Conservation (phyloP, 1,140 invertebrate species). For the Andricus grossulariae region DNA sequence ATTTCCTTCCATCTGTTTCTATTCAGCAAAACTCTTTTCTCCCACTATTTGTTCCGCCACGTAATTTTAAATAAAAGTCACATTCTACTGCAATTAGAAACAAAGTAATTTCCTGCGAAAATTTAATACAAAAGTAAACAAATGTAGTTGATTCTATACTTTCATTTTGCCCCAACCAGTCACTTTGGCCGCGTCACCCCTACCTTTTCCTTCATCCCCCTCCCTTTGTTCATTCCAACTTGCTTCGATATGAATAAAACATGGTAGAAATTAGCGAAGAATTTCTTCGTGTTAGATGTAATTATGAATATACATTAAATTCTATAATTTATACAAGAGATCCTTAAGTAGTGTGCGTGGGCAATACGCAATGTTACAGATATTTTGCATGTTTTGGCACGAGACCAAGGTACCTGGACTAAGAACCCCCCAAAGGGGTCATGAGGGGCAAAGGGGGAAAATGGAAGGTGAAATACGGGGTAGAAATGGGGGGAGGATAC, state of each 20-base stretch:
- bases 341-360: constrained; percentile 4
- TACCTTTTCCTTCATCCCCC: background rate
- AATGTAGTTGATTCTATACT: too few species aligned
- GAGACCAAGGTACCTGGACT: constrained; percentile 10
- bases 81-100: too few species aligned
- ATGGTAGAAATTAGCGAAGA: constrained; percentile 2
- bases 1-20: too few species aligned
- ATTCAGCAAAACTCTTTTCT: too few species aligned
- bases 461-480: too few species aligned
- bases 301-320: constrained; percentile 27
- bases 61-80: too few species aligned
- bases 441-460: background rate
- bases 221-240: constrained; percentile 12
- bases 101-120: too few species aligned
- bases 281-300: constrained; percentile 6
- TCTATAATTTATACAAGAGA: background rate
- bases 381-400: constrained; percentile 28
- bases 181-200: too few species aligned
- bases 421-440: background rate
- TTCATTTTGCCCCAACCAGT: too few species aligned
- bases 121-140: too few species aligned
- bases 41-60: too few species aligned
- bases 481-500: background rate
- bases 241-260: constrained; percentile 17
- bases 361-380: background rate